Evolutionary conservation across 2,888 invertebrate genomes (phyloP), one percentile per base, ranked within the genome.

Genomic region (Leptodirus hochenwartii): DNA sequence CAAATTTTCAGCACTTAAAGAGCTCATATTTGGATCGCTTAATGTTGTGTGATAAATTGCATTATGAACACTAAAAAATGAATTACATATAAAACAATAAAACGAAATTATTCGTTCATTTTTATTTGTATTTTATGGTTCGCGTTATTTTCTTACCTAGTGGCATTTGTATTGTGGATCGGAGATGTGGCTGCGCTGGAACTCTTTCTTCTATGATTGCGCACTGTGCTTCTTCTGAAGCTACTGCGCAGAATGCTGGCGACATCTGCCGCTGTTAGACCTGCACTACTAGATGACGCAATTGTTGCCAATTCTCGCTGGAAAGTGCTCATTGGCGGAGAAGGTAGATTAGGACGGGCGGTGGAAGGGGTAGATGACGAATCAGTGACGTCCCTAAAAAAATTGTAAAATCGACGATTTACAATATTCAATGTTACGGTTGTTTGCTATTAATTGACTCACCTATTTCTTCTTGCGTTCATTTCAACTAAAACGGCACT

Each of bases 401-500:
- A n/a, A n/a, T n/a, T n/a, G n/a, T n/a, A n/a, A n/a, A n/a, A n/a
- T n/a, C n/a, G n/a, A n/a, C n/a, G n/a, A n/a, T n/a, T n/a, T n/a
- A n/a, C n/a, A n/a, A n/a, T n/a, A n/a, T n/a, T n/a, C n/a, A n/a
- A n/a, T n/a, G n/a, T n/a, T n/a, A n/a, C n/a, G n/a, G n/a, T n/a
- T n/a, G n/a, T n/a, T n/a, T n/a, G n/a, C n/a, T n/a, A n/a, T n/a
- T n/a, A n/a, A n/a, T n/a, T n/a, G n/a, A n/a, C n/a, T n/a, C n/a
- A n/a, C n/a, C n/a, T n/a, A n/a, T n/a, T n/a, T n/a, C n/a, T n/a
- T n/a, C n/a, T n/a, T n/a, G n/a, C n/a, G n/a, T 64, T 65, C 58
- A 69, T 69, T 45, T 69, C 69, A 3, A 69, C 64, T 34, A 70
- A 50, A 4, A 70, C 69, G 0, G 66, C 59, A 23, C 64, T 64